Evolutionary conservation across 2,113 vertebrate genomes (phyloP), one percentile per base, ranked within the genome.

Genomic region (Atlantisia rogersi): DNA sequence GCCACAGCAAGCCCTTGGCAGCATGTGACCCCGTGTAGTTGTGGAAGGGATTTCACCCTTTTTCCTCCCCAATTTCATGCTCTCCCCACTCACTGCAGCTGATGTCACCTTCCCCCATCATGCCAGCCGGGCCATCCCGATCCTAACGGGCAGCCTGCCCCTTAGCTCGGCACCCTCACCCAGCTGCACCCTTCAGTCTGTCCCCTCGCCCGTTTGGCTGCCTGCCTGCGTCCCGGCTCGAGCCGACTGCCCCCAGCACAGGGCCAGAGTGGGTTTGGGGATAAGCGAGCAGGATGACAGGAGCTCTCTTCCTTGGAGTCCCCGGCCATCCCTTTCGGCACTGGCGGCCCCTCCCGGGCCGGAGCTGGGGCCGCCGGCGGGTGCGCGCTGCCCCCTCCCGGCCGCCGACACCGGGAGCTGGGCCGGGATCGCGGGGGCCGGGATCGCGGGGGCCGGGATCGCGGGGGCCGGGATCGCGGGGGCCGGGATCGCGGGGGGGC

Each of bases 321-420:
- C 24, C 50, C 48, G 48, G 48, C 48, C 21, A 48, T 48, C 48
- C 48, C 48, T 48, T 12, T 22, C 48, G 48, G 21, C 58, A 12
- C 35, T 35, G 5, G 32, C 60, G 10, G 59, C 59, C 22, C 59
- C 10, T 7, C 31, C 62, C 26, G 62, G 15, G 53, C 55, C 1
- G 48, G 39, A 25, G 50, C 12, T 52, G 50, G 24, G 28, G 35
- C 62, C 24, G 28, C 46, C 24, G 74, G 37, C 11, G 37, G 62
- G 37, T 25, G 28, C n/a, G 48, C 42, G 67, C 88, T 93, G 91
- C 91, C 93, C 77, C 69, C 91, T 92, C 88, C 88, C 50, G 91
- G 93, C 91, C 24, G 28, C 40, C 19, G 21, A 44, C 6, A 26
- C 6, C 11, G 31, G 48, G 3, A 50, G n/a, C 5, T 16, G n/a